A percentile compares a stretch with the other conserved stretches of the same genome.
These are phyloP conservation scores for Hylaeus anthracinus DNA, from an alignment of 1,140 invertebrate genomes.

Conservation along the genomic window DNA sequence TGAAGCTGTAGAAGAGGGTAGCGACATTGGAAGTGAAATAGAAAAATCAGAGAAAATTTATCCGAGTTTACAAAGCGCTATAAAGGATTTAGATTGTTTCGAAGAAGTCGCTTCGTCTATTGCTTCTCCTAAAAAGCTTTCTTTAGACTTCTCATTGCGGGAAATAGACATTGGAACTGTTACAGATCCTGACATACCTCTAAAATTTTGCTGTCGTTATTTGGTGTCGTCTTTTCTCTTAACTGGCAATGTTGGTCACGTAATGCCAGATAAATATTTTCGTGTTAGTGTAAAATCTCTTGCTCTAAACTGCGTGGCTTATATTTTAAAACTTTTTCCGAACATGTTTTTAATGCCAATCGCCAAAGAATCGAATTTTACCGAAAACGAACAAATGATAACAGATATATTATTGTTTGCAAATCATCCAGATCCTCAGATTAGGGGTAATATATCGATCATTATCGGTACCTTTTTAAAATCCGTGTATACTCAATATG, in stretches of 20 bases:
- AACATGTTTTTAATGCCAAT: conserved; percentile 82
- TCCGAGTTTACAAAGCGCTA: conserved; percentile 47
- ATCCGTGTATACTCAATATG: conserved; percentile 83
- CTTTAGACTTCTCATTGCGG: conserved; percentile 65
- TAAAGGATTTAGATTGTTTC: conserved; percentile 55
- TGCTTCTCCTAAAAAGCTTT: conserved; percentile 57
- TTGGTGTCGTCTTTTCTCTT: conserved; percentile 89
- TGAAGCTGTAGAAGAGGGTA: conserved; percentile 62
- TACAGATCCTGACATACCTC: conserved; percentile 84
- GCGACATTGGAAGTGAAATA: conserved; percentile 64
- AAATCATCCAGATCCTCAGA: conserved; percentile 90
- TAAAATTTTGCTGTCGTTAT: conserved; percentile 89
- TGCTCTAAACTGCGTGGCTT: conserved; percentile 88
- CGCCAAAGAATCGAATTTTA: conserved; percentile 64
- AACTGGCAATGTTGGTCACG: conserved; percentile 83
- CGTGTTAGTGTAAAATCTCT: conserved; percentile 93
- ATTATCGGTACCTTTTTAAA: conserved; percentile 86
- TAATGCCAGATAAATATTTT: conserved; percentile 86
- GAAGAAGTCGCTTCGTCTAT: conserved; percentile 59
- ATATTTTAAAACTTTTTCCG: conserved; percentile 87
- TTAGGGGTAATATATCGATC: conserved; percentile 87
- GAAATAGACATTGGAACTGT: conserved; percentile 85
- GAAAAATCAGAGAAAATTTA: conserved; percentile 60
- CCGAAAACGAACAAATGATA: conserved; percentile 82
- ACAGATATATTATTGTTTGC: conserved; percentile 87